phyloP scores from a whole-genome alignment of 2,113 vertebrate genomes.

The Suncus etruscus region DNA sequence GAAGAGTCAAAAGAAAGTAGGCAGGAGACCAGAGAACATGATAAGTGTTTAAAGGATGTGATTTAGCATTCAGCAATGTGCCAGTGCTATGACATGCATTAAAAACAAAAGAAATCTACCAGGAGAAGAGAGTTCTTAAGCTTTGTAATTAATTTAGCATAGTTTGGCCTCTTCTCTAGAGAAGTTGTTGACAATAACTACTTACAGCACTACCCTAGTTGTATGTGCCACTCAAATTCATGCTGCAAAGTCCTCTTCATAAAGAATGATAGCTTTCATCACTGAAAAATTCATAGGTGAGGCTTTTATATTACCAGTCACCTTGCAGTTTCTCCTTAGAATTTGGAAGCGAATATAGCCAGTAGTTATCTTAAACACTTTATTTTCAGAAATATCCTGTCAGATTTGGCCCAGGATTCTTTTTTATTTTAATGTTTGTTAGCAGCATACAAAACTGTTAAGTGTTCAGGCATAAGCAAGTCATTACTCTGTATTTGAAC shows the following conservation, averaged over 20 bases:
- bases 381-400: constrained; percentile 71
- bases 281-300: constrained; percentile 4
- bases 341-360: constrained; percentile 41
- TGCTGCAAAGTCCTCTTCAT: constrained; percentile 25
- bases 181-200: neutral
- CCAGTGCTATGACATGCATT: constrained; percentile 20
- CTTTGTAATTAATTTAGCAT: constrained; percentile 63
- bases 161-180: constrained; percentile 14
- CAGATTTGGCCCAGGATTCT: constrained; percentile 49
- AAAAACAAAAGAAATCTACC: constrained; percentile 61
- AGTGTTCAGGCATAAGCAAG: constrained; percentile 60
- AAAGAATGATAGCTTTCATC: constrained; percentile 47
- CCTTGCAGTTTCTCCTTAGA: constrained; percentile 16
- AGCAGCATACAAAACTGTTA: constrained; percentile 54
- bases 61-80: constrained; percentile 20
- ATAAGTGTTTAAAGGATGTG: constrained; percentile 55
- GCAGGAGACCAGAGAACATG: constrained; percentile 32
- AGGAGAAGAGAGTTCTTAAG: constrained; percentile 54
- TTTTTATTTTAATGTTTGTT: constrained; percentile 71
- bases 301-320: neutral
- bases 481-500: constrained; percentile 60
- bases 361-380: constrained; percentile 61
- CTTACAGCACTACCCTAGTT: constrained; percentile 34
- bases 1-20: constrained; percentile 56
- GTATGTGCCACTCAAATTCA: constrained; percentile 48